A percentile compares a stretch with the other conserved stretches of the same genome.
Evolutionary conservation across 2,888 invertebrate genomes (phyloP).

Genomic region (Thera britannica): DNA sequence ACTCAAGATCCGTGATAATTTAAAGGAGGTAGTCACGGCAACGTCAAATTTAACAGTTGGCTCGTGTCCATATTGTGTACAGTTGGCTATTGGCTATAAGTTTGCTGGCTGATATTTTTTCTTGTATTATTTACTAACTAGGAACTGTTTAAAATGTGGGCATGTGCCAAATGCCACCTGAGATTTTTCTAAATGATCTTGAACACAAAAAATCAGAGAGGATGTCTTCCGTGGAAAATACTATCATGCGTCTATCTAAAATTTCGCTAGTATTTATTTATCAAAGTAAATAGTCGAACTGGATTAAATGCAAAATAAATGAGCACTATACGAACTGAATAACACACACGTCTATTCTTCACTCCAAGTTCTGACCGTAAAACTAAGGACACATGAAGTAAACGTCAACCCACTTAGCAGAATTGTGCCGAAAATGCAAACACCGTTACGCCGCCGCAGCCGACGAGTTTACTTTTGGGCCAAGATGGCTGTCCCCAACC

Average conservation of each 20-base stretch:
- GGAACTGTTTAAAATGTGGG: no score
- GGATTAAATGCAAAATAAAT: neutral
- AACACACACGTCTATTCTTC: conserved; percentile 7
- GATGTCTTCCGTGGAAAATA: neutral
- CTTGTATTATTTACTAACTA: no score
- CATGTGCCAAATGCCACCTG: no score
- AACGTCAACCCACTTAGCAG: conserved; percentile 46
- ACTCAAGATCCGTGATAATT: no score
- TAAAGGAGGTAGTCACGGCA: no score
- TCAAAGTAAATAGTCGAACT: neutral
- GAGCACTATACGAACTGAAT: no score
- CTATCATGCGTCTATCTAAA: neutral
- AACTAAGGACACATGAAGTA: conserved; percentile 41
- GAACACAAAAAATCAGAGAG: neutral
- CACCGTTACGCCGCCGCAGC: conserved; percentile 57
- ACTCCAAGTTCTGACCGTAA: conserved; percentile 33
- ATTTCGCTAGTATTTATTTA: neutral
- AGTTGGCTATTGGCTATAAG: no score
- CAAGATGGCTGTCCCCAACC: conserved; percentile 53
- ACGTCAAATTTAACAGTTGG: no score
- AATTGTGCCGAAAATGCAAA: conserved; percentile 59
- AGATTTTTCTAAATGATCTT: no score
- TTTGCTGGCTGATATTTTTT: no score
- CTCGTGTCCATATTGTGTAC: no score
- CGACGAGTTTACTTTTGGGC: conserved; percentile 63